Evolutionary conservation across 35 echinoderm and acorn worm species (phyloP).

Genomic region (Acanthaster planci): DNA sequence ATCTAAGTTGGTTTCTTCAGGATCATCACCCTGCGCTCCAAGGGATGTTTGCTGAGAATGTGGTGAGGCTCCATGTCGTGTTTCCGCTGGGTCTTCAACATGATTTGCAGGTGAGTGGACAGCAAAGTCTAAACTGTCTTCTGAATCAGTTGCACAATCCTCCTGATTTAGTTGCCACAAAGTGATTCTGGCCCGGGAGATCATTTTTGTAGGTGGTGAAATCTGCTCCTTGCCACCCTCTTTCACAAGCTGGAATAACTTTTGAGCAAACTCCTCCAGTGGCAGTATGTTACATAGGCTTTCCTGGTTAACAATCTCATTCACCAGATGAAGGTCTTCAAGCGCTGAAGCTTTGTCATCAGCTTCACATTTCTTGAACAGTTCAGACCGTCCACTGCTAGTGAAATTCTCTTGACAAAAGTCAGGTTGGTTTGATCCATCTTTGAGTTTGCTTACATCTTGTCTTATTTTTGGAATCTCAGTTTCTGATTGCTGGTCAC

Average conservation of each 20-base stretch:
- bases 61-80: no score
- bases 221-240: background rate
- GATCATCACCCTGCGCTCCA: no score
- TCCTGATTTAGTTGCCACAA: background rate
- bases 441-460: background rate
- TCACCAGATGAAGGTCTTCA: background rate
- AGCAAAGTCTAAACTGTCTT: no score
- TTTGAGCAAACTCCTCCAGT: background rate
- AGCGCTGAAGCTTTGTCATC: background rate
- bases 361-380: background rate
- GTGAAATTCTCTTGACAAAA: background rate
- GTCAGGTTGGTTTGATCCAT: background rate
- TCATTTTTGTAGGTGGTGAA: background rate
- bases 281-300: background rate
- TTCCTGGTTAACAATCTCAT: background rate
- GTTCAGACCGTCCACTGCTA: background rate
- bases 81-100: no score
- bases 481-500: no score
- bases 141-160: no score
- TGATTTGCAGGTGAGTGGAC: no score
- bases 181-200: background rate
- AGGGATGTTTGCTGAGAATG: no score
- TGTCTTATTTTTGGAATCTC: no score
- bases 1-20: background rate
- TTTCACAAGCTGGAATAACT: background rate